Base-by-base conservation (phyloP, 1,140 invertebrate genomes). In the Lasioglossum baleicum region DNA sequence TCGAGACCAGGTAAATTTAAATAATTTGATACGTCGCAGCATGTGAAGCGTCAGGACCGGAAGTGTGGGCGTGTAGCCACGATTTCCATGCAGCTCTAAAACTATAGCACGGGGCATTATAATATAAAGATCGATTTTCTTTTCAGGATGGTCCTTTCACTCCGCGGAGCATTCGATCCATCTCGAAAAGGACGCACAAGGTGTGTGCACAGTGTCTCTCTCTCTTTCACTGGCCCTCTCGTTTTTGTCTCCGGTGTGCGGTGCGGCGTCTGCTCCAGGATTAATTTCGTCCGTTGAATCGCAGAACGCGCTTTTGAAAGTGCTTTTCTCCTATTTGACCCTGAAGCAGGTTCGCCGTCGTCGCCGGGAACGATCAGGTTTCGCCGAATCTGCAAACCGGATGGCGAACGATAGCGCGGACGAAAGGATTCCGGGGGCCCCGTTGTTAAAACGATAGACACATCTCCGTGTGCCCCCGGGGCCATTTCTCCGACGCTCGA, bases 381-480 rank as follows among this genome's bases (percentile, higher is more conserved):
- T 68, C 65, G 63, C 61, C 61, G 71, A 85, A 85, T 85, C 73
- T 81, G 80, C 75, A 56, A 78, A 79, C 75, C 80, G 75, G 63
- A 56, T 75, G 66, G 64, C 67, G 58, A 61, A 64, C 75, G 83
- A 78, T 68, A 79, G 79, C 51, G 22, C 42, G 31, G 22, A 40
- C 71, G 26, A 82, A 78, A 76, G 44, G 68, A 80, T 61, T 78
- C 51, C 51, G 53, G 61, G 72, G 56, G 51, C 51, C 20, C 60
- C 44, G 75, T 80, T 85, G 81, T 86, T 85, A 86, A 86, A 83
- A 86, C 83, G 80, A 86, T 83, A 76, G 80, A 76, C 60, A 68
- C 44, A 85, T 86, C 72, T 82, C 72, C 20, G 15, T 40, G 65
- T 5, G 10, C 10, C 10, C n/a, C n/a, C 8, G 44, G 44, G 65